Evolutionary conservation across 2,113 vertebrate genomes (phyloP), one percentile per base, ranked within the genome.

Genomic region (Indri indri): DNA sequence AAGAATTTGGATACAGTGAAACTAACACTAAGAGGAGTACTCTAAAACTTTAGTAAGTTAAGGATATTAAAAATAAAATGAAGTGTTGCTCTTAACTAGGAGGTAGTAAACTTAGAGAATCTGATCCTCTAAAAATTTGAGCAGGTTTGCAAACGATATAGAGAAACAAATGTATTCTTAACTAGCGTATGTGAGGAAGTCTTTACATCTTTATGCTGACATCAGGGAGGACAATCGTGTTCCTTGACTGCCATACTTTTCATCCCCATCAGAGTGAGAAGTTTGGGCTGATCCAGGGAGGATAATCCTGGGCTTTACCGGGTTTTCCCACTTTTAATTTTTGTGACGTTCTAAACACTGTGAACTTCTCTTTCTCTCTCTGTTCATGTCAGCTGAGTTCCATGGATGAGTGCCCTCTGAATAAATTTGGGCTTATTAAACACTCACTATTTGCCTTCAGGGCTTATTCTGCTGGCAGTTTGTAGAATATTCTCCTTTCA

Each of bases 401-500:
- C 18, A 93, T 57, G 87, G 50, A 91, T 77, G 73, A 96, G 50
- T 91, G 52, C 20, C 63, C 37, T 92, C 77, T 96, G 90, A 90
- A 88, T 88, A 63, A 84, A 20, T 92, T 54, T 79, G 16, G 32
- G 45, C n/a, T 79, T 95, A 90, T 77, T 95, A 94, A 95, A 88
- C 89, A 70, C 66, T 90, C 52, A 92, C 47, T 73, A 87, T 68
- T 93, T 94, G 68, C 47, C 79, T 96, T 73, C 45, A 57, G 84
- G 66, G 81, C 25, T 86, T 94, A 88, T 89, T 96, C 73, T 91
- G 63, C 66, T 81, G 77, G 85, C 13, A 42, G 27, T 80, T 88
- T 92, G 54, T 91, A 89, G 71, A 77, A 66, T 71, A 76, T 40
- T 97, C 40, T 92, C 84, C 59, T 97, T 94, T 91, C 80, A 94